phyloP scores from a whole-genome alignment of 2,888 invertebrate species.

The Drosophila parthenogenetica region DNA sequence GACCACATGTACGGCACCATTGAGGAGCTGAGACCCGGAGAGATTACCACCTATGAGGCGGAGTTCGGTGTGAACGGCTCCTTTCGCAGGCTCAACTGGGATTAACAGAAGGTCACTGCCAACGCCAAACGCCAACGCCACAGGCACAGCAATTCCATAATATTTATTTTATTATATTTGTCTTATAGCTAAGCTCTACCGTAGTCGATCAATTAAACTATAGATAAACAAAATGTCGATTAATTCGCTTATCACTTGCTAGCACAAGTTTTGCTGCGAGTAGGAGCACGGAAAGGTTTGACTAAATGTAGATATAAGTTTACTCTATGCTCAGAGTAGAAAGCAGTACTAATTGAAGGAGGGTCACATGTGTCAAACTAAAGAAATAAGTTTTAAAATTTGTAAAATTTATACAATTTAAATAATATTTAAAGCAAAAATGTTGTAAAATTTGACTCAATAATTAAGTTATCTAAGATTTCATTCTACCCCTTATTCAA shows the following conservation, averaged over 20 bases:
- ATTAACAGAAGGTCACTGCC: slow-evolving; percentile 48
- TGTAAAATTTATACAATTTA: no score
- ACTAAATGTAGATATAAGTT: not conserved
- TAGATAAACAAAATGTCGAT: slow-evolving; percentile 56
- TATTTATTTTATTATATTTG: slow-evolving; percentile 10
- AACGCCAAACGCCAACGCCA: not conserved
- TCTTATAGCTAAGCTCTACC: slow-evolving; percentile 33
- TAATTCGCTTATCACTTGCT: slow-evolving; percentile 51
- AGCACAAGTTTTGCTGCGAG: slow-evolving; percentile 2
- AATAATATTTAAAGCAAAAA: no score
- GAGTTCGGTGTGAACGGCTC: slow-evolving; percentile 78
- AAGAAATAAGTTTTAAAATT: no score
- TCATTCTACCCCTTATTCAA: no score
- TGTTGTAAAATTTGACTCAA: no score
- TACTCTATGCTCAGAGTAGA: not conserved
- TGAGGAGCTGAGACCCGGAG: slow-evolving; percentile 71
- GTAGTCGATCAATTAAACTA: slow-evolving; percentile 71
- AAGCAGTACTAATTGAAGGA: not conserved
- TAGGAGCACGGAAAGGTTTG: not conserved
- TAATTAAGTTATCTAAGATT: no score
- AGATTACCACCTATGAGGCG: slow-evolving; percentile 72
- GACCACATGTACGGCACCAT: slow-evolving; percentile 74
- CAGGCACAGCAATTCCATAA: not conserved
- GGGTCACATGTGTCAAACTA: no score
- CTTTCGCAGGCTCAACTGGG: slow-evolving; percentile 74